Base-by-base conservation (phyloP, 2,113 vertebrate species). In the Nerophis lumbriciformis region DNA sequence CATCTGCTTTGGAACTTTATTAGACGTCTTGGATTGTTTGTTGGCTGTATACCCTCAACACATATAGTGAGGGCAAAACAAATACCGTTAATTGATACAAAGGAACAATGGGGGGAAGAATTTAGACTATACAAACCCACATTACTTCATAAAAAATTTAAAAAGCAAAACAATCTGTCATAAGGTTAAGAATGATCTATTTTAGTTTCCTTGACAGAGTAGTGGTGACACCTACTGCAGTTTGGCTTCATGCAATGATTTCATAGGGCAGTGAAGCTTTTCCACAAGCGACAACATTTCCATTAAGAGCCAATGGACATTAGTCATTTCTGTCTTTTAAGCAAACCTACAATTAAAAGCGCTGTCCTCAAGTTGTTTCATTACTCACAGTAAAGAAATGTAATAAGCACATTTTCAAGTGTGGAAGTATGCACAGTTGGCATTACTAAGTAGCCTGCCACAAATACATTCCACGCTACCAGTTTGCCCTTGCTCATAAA, bases 291-390 rank as follows among this genome's bases (percentile, higher is more conserved):
- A 69, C 54, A 71, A 68, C 58, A 53, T 79, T 66, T 82, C 73
- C 75, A 66, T 70, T 69, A 59, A 35, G 28, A 69, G 63, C 37
- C 62, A 1, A 37, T 56, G 66, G 79, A 83, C 72, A 79, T 53
- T 79, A 69, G 52, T 68, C 59, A 72, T 63, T 64, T 75, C 56
- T 81, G 76, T 64, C 47, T 65, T 61, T 35, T 37, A 54, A 7
- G 35, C 53, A 42, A 56, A 16, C 37, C 39, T 9, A 39, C 44
- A 13, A 9, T 21, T 21, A 11, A 21, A 57, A 57, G 19, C 5
- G 0, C 11, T 35, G 42, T 8, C 6, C 54, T 56, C 8, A 11
- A n/a, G 8, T 8, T 53, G 52, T 37, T 53, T 53, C 13, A 14
- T 51, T 51, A 47, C 28, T 28, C 28, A 28, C 28, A 28, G 28